phyloP scores from a whole-genome alignment of 2,888 invertebrate genomes.

The Campopleginae sp. region DNA sequence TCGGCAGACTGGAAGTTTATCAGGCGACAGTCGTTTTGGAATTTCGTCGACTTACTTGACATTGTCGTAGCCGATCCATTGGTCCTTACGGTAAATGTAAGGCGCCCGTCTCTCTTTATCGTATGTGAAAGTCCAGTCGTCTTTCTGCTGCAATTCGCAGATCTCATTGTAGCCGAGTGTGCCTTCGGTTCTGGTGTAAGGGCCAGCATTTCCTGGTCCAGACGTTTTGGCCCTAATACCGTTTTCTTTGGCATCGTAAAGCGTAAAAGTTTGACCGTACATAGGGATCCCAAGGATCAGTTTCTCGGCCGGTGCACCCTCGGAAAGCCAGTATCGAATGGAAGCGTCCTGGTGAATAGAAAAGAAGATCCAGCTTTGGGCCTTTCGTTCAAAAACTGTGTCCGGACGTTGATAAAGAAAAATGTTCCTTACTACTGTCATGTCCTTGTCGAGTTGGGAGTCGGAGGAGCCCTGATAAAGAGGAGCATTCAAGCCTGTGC shows the following conservation, averaged over 20 bases:
- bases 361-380: not conserved
- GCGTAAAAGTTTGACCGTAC: slow-evolving; percentile 89
- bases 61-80: slow-evolving; percentile 79
- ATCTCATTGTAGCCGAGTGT: slow-evolving; percentile 90
- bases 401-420: not conserved
- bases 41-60: slow-evolving; percentile 71
- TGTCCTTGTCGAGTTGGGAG: slow-evolving; percentile 71
- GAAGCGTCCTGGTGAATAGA: slow-evolving; percentile 83
- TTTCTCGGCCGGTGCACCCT: slow-evolving; percentile 87
- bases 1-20: too few species aligned
- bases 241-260: slow-evolving; percentile 84
- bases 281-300: slow-evolving; percentile 89
- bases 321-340: slow-evolving; percentile 85
- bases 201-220: slow-evolving; percentile 87
- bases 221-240: slow-evolving; percentile 86
- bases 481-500: slow-evolving; percentile 89
- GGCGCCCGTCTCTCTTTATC: slow-evolving; percentile 84
- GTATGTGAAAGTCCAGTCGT: slow-evolving; percentile 80
- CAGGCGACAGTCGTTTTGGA: too few species aligned
- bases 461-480: slow-evolving; percentile 84
- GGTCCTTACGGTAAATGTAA: slow-evolving; percentile 79
- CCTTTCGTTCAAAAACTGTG: not conserved
- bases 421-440: slow-evolving; percentile 85
- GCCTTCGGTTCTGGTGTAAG: slow-evolving; percentile 87
- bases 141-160: slow-evolving; percentile 76